phyloP scores from a whole-genome alignment of 2,797 vertebrate genomes.

The Epinephelus malabaricus region DNA sequence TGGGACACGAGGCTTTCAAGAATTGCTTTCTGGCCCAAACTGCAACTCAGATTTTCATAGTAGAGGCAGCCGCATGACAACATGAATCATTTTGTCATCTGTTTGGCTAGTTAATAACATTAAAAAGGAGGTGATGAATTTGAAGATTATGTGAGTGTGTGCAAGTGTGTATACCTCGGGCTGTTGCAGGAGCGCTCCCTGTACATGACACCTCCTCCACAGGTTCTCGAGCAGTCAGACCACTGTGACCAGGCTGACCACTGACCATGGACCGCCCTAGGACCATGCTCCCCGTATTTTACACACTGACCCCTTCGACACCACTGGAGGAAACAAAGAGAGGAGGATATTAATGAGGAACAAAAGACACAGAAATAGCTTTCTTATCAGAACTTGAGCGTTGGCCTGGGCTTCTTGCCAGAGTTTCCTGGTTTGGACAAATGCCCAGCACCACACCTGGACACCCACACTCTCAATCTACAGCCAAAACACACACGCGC shows the following conservation, averaged over 20 bases:
- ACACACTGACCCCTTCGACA: conserved; percentile 97
- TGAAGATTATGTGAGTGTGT: conserved; percentile 7
- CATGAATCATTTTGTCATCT: conserved; percentile 64
- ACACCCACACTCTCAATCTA: conserved; percentile 32
- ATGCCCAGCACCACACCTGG: conserved; percentile 78
- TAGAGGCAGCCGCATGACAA: conserved; percentile 42
- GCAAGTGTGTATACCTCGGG: conserved; percentile 88
- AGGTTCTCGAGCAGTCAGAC: conserved; percentile 95
- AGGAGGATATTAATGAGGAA: conserved; percentile 30
- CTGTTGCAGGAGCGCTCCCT: conserved; percentile 94
- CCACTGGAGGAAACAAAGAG: conserved; percentile 86
- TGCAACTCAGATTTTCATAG: conserved; percentile 30
- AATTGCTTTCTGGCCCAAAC: conserved; percentile 59
- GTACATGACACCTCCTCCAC: conserved; percentile 92
- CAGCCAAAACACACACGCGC: conserved; percentile 47
- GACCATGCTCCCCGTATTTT: conserved; percentile 92
- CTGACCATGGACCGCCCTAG: conserved; percentile 91
- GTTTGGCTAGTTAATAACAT: conserved; percentile 44
- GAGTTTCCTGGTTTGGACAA: conserved; percentile 68
- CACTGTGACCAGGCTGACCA: conserved; percentile 96
- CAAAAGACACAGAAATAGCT: conserved; percentile 30
- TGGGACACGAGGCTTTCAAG: conserved; percentile 49
- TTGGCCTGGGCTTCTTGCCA: conserved; percentile 36
- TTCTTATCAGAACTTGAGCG: conserved; percentile 53
- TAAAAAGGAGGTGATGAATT: conserved; percentile 46